Percentiles rank a stretch among this genome's conserved stretches.
Conservation (phyloP, 2,888 invertebrate genomes). For the Eupithecia dodoneata region DNA sequence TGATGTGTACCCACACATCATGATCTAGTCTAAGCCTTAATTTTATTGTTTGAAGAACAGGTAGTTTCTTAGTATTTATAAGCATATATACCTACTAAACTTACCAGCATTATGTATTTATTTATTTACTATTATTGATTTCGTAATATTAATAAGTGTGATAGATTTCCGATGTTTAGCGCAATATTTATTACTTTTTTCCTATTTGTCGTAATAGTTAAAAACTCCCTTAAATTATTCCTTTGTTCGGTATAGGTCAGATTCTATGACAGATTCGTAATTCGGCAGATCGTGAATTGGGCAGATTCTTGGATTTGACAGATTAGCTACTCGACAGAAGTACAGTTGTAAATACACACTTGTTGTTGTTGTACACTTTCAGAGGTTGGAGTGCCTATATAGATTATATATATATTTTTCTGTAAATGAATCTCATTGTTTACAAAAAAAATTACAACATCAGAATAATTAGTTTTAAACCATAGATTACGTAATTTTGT, state of each 20-base stretch:
- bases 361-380: background rate
- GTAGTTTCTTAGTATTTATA: background rate
- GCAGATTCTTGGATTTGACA: too few species aligned
- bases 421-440: conserved; percentile 22
- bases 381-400: background rate
- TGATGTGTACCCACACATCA: too few species aligned
- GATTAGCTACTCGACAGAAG: too few species aligned
- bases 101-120: background rate
- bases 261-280: too few species aligned
- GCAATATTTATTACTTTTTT: background rate
- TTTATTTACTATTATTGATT: background rate
- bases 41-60: background rate
- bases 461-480: background rate
- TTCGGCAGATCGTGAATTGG: too few species aligned
- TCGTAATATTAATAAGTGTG: background rate
- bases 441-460: background rate
- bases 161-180: background rate
- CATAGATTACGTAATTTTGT: background rate
- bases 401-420: background rate
- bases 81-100: background rate
- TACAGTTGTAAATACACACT: too few species aligned
- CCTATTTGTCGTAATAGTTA: background rate
- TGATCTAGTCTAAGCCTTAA: background rate
- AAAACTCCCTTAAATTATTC: background rate
- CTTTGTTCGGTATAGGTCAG: too few species aligned